phyloP scores from a whole-genome alignment of 2,888 invertebrate species.

The Arrhopalites spinosus region DNA sequence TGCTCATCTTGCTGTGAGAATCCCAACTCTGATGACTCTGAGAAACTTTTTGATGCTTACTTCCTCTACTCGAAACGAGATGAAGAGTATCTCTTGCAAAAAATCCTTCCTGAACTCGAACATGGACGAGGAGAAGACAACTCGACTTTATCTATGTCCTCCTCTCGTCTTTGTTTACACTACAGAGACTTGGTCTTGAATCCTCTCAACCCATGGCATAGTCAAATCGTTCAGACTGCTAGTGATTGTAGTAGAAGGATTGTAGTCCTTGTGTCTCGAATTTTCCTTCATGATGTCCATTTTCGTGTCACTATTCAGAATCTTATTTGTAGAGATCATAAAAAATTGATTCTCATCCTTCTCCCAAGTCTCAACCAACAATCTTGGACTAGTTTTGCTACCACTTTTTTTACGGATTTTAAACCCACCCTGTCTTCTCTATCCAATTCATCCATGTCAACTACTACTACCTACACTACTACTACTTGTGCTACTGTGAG shows the following conservation, averaged over 20 bases:
- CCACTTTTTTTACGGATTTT: neutral
- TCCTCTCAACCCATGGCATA: conserved; percentile 46
- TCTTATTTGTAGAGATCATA: conserved; percentile 69
- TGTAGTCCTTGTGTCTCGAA: conserved; percentile 83
- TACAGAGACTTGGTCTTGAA: conserved; percentile 67
- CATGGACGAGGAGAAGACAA: conserved; percentile 58
- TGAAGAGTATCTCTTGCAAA: conserved; percentile 67
- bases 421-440: neutral
- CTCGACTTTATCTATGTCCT: conserved; percentile 51
- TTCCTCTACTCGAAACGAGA: conserved; percentile 87
- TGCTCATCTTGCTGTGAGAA: too few relatives aligned
- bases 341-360: conserved; percentile 65
- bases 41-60: conserved; percentile 76
- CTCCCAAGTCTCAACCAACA: conserved; percentile 57
- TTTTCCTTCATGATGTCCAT: conserved; percentile 76
- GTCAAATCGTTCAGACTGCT: conserved; percentile 62
- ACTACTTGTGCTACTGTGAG: neutral
- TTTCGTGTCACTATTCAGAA: conserved; percentile 64
- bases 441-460: too few relatives aligned
- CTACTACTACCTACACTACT: neutral
- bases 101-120: conserved; percentile 61
- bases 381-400: conserved; percentile 20
- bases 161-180: conserved; percentile 71
- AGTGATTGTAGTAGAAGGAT: conserved; percentile 67
- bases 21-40: conserved; percentile 56